Percentiles rank a stretch among this genome's conserved stretches.
phyloP scores from a whole-genome alignment of 1,140 invertebrate genomes.

The Euglossa dilemma region DNA sequence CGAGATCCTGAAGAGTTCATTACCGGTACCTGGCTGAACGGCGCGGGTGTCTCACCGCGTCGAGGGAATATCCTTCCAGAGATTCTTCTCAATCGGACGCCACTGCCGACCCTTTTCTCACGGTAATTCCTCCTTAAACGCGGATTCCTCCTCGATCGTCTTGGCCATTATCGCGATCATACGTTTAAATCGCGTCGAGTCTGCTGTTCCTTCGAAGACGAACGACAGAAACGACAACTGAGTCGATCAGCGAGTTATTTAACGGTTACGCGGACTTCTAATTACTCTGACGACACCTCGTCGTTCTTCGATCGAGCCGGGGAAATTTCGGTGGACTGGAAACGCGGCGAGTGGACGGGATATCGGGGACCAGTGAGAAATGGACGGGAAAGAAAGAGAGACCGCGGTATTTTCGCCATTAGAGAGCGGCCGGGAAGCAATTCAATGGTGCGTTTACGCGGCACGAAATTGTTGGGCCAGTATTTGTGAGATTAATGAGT shows the following conservation, averaged over 20 bases:
- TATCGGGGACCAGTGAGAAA: slow-evolving; percentile 12
- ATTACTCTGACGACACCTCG: too few species aligned
- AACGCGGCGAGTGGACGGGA: background rate
- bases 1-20: slow-evolving; percentile 75
- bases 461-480: slow-evolving; percentile 73
- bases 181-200: too few species aligned
- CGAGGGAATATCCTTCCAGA: slow-evolving; percentile 28
- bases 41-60: slow-evolving; percentile 44
- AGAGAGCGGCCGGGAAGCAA: slow-evolving; percentile 64
- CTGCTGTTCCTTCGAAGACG: too few species aligned
- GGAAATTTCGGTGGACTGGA: slow-evolving; percentile 10
- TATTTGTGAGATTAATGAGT: slow-evolving; percentile 77
- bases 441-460: slow-evolving; percentile 69
- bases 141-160: slow-evolving; percentile 3
- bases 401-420: slow-evolving; percentile 64
- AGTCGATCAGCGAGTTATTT: too few species aligned
- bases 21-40: slow-evolving; percentile 63
- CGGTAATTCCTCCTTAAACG: slow-evolving; percentile 45
- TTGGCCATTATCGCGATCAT: background rate
- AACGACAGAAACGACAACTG: too few species aligned
- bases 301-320: background rate
- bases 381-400: slow-evolving; percentile 55
- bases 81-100: slow-evolving; percentile 42
- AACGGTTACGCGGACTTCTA: too few species aligned
- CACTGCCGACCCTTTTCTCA: slow-evolving; percentile 43